These are phyloP conservation scores for Monochamus alternatus DNA, from an alignment of 2,888 invertebrate genomes.

Conservation along the genomic window DNA sequence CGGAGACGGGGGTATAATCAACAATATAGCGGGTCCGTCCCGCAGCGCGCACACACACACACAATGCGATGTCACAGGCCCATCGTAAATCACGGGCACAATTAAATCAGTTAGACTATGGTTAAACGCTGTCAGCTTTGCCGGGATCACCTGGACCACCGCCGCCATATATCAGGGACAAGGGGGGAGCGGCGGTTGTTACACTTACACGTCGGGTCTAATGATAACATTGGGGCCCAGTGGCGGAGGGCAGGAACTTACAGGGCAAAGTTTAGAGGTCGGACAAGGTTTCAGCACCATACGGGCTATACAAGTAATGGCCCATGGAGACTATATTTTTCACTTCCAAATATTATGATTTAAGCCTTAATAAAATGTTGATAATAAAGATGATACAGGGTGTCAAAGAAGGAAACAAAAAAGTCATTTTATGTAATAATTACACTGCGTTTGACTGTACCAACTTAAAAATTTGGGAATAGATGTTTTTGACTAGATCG, in stretches of 20 bases:
- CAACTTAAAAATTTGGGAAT: too few species aligned
- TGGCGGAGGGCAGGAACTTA: neutral
- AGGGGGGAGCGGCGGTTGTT: conserved; percentile 25
- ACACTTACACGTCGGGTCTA: conserved; percentile 36
- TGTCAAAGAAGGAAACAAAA: too few species aligned
- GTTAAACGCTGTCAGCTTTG: conserved; percentile 67
- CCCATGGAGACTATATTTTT: too few species aligned
- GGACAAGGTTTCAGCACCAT: too few species aligned
- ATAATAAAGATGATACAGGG: too few species aligned
- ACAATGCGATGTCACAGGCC: conserved; percentile 65
- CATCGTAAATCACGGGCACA: conserved; percentile 67
- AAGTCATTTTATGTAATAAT: too few species aligned
- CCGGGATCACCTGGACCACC: conserved; percentile 64
- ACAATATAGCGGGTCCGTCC: conserved; percentile 52
- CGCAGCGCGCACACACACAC: conserved; percentile 36
- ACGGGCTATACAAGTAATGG: too few species aligned
- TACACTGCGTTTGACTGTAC: too few species aligned
- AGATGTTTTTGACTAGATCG: too few species aligned
- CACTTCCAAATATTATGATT: too few species aligned
- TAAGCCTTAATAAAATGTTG: too few species aligned
- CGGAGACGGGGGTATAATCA: conserved; percentile 58
- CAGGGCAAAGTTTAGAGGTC: too few species aligned
- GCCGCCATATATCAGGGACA: conserved; percentile 55
- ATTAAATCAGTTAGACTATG: conserved; percentile 68
- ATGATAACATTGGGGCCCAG: conserved; percentile 43